Evolutionary conservation across 2,113 vertebrate genomes (phyloP).

Genomic region (Hiodon tergisus): DNA sequence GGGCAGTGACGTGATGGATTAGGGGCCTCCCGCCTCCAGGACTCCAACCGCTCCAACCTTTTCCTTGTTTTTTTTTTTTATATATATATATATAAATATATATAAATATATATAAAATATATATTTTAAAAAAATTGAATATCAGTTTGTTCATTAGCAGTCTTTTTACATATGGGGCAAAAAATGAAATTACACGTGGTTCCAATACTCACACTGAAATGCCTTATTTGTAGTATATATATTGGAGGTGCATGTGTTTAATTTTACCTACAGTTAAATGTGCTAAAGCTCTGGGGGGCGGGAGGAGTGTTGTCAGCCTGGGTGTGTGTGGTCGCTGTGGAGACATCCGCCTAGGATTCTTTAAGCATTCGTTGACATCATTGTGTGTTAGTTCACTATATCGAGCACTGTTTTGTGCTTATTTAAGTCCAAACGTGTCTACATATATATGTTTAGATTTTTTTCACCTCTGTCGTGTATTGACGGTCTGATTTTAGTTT

Average conservation of each 20-base stretch:
- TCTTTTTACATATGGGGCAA: constrained; percentile 94
- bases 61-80: constrained; percentile 37
- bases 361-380: constrained; percentile 33
- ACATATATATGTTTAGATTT: constrained; percentile 36
- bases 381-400: constrained; percentile 16
- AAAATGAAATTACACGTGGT: constrained; percentile 90
- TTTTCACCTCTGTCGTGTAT: constrained; percentile 21
- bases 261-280: constrained; percentile 77
- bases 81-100: constrained; percentile 63
- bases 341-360: constrained; percentile 26
- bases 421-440: constrained; percentile 39
- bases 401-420: constrained; percentile 36
- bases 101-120: constrained; percentile 69
- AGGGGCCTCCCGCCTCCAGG: constrained; percentile 67
- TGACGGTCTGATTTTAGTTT: constrained; percentile 25
- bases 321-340: constrained; percentile 35
- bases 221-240: constrained; percentile 98
- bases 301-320: constrained; percentile 27
- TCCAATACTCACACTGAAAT: constrained; percentile 93
- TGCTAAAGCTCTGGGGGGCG: constrained; percentile 34
- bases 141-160: constrained; percentile 88
- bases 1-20: constrained; percentile 95
- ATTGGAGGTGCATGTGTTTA: constrained; percentile 85
- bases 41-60: constrained; percentile 49
- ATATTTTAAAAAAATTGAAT: constrained; percentile 62